Evolutionary conservation across 1,140 invertebrate genomes (phyloP).

Genomic region (Orius insidiosus): DNA sequence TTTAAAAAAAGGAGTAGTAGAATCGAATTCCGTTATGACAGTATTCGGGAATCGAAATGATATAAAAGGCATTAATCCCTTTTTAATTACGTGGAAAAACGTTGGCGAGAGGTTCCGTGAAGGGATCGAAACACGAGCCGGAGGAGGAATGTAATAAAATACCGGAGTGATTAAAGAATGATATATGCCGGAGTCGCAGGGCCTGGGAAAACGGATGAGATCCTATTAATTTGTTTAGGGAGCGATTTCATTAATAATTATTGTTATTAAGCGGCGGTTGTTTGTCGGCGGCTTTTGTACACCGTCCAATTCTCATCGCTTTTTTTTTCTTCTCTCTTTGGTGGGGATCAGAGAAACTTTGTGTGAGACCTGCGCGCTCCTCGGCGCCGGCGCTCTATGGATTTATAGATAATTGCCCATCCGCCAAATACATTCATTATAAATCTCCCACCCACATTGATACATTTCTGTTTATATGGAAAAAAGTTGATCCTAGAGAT

Average conservation of each 20-base stretch:
- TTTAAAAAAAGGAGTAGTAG: too few relatives aligned
- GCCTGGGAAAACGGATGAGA: constrained; percentile 10
- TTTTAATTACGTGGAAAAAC: neutral
- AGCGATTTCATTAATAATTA: constrained; percentile 12
- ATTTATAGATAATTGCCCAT: constrained; percentile 6
- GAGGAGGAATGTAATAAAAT: constrained; percentile 8
- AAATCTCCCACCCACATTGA: constrained; percentile 8
- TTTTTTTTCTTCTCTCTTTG: too few relatives aligned
- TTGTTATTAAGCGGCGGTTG: constrained; percentile 8
- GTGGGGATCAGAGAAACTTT: too few relatives aligned
- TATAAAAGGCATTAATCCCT: too few relatives aligned
- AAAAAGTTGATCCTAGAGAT: too few relatives aligned
- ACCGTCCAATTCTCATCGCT: neutral
- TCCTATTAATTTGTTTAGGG: constrained; percentile 11
- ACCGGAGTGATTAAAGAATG: constrained; percentile 10
- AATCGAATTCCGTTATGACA: too few relatives aligned
- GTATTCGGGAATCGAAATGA: too few relatives aligned
- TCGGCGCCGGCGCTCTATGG: constrained; percentile 8
- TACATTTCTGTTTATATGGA: neutral
- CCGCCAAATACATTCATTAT: constrained; percentile 11
- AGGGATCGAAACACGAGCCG: constrained; percentile 1
- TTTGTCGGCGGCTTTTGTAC: constrained; percentile 2
- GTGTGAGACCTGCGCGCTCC: neutral
- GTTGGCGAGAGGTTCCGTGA: neutral
- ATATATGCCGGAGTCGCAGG: constrained; percentile 6